Evolutionary conservation across 2,113 vertebrate genomes (phyloP), one percentile per base, ranked within the genome.

Genomic region (Sylvilagus bachmani): DNA sequence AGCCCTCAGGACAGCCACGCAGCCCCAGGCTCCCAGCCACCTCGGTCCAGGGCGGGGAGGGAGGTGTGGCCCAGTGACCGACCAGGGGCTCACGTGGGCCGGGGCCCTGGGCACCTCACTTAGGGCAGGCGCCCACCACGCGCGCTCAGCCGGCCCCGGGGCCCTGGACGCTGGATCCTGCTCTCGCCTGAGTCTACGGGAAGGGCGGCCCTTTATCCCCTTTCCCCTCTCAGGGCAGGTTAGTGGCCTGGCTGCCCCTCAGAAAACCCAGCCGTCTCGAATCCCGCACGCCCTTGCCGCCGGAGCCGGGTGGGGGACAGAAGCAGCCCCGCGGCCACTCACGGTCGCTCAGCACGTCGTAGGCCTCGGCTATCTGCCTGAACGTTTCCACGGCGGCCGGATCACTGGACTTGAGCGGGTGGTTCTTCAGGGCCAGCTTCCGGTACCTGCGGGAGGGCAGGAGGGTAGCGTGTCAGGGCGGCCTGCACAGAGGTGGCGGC

Each of bases 341-440:
- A 99, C 99, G 98, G 98, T 99, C 99, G 19, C 99, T 99, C 86
- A 99, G 97, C 66, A 99, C 99, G 5, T 99, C 99, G 9, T 99
- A 99, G 66, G 99, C 99, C 97, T 99, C 99, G 0, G 99, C 98
- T 85, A 99, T 98, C 81, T 98, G 98, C 36, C 58, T 93, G 98
- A 99, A 99, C 17, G 62, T 98, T 84, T 99, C 98, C 0, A 5
- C n/a, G 0, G 98, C 98, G 83, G 97, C 95, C 0, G 97, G 80
- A 2, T 99, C 98, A 12, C 4, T 55, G 94, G 98, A 98, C 85
- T 96, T 99, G 17, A 98, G 27, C 0, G 99, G 99, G 4, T 99
- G 99, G 98, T 97, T 98, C 97, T 99, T 99, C 89, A 99, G 86
- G 0, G 99, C 99, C 29, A 99, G 97, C 44, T 97, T 98, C 78